Evolutionary conservation across 2,797 vertebrate species (phyloP), one percentile per base, ranked within the genome.

Genomic region (Rhinella marina): DNA sequence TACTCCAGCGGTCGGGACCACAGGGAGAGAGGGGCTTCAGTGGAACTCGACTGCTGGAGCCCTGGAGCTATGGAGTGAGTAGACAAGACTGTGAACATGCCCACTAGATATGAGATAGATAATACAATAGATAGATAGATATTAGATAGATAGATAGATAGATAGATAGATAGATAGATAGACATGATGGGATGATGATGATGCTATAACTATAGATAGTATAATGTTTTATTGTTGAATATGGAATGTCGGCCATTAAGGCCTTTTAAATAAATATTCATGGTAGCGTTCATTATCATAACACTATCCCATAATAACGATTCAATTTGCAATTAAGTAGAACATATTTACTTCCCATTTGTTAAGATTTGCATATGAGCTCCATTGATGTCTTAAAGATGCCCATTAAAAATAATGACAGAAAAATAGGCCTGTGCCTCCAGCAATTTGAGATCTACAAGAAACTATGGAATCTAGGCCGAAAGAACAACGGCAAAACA

Each of bases 351-450:
- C 75, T 16, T 77, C 75, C 75, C 27, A 25, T 77, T 77, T 54
- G 21, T 52, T 77, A 1, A 5, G 14, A 25, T 77, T 54, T 54
- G 21, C n/a, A 54, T 52, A 77, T 77, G n/a, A 77, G 48, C 75
- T 77, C 50, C 16, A 54, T 50, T 54, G 50, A 77, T 25, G 54
- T 77, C 50, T 77, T 77, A 77, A 54, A 75, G 25, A 77, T 25
- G 14, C 11, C 75, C 75, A 77, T 77, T 77, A 77, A 77, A 77
- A 77, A 77, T 77, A 77, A 77, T 77, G 75, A 77, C 6, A 52
- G 23, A 16, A 54, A 54, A 77, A 54, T 27, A 48, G 50, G 50
- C 23, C 21, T 21, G 8, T 3, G 72, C 72, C 75, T 77, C 48
- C 23, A 54, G 50, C 50, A 52, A 25, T 50, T 23, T 7, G 19